Evolutionary conservation across 2,888 invertebrate species (phyloP), one percentile per base, ranked within the genome.

Genomic region (Chrysina gloriosa): DNA sequence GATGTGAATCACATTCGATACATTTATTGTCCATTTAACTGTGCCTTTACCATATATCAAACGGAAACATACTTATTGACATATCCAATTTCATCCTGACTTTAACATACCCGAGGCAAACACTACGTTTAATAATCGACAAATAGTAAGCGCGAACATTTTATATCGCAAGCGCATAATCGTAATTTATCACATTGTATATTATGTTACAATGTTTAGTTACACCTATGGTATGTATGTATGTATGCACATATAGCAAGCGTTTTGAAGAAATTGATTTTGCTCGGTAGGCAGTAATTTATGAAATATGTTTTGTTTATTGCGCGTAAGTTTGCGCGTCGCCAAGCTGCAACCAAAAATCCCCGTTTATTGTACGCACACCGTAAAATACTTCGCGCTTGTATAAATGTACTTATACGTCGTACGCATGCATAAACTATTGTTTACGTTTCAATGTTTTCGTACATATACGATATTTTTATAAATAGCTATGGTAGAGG

Each of bases 291-390:
- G 11, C 29, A 14, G 29, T 27, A 50, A 29, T 50, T 50, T 14
- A 50, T 29, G 50, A 27, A 50, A 50, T 50, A 29, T 11, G 27
- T 27, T 50, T 50, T 50, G 50, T 50, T 50, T 50, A 50, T 29
- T 27, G 29, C 27, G n/a, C 21, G 6, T n/a, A 23, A 21, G 47
- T n/a, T 23, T 47, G n/a, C 23, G 23, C 23, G n/a, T 47, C 19
- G 47, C 21, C 19, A 16, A 29, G 29, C 14, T 11, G 50, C n/a
- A 29, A 47, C 7, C 19, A 45, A 19, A 21, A 21, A 23, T 19
- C 1, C 19, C 47, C 47, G 29, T 50, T 27, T 50, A 16, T 27
- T 50, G 27, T 27, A 29, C 50, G 16, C 14, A 21, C 4, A 27
- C 29, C 11, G 29, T 29, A 50, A 29, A 50, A 29, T 16, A 27